Evolutionary conservation across 2,888 invertebrate genomes (phyloP).

Genomic region (Erebia aethiops): DNA sequence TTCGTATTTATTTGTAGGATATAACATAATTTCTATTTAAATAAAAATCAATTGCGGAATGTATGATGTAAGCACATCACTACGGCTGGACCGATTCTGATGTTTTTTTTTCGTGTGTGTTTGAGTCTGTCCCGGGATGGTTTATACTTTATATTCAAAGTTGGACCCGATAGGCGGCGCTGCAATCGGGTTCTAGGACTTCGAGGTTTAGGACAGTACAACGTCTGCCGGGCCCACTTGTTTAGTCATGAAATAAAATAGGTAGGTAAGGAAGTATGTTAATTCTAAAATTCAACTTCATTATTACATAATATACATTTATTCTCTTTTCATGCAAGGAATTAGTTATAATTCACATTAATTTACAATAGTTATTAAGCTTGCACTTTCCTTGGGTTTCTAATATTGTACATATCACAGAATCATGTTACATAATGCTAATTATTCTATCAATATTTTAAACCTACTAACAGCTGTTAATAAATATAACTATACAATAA

Average conservation of each 20-base stretch:
- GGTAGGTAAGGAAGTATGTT: not conserved
- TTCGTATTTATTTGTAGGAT: no score
- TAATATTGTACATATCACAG: constrained; percentile 69
- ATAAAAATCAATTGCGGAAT: no score
- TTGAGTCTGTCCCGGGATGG: no score
- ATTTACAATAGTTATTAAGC: constrained; percentile 18
- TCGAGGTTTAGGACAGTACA: no score
- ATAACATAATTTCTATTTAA: no score
- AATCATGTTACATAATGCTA: constrained; percentile 45
- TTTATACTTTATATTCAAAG: no score
- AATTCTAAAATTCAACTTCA: not conserved
- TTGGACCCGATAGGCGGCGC: no score
- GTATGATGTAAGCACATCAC: no score
- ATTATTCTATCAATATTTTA: constrained; percentile 2
- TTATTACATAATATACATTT: not conserved
- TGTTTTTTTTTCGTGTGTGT: not conserved
- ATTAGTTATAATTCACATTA: constrained; percentile 19
- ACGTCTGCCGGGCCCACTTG: no score
- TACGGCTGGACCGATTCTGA: no score
- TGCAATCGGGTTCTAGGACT: no score
- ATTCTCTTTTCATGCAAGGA: constrained; percentile 25
- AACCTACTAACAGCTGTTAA: no score
- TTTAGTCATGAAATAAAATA: not conserved
- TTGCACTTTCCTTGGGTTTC: constrained; percentile 25
- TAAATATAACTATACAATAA: not conserved